Evolutionary conservation across 2,797 vertebrate genomes (phyloP).

Genomic region (Lerista edwardsae): DNA sequence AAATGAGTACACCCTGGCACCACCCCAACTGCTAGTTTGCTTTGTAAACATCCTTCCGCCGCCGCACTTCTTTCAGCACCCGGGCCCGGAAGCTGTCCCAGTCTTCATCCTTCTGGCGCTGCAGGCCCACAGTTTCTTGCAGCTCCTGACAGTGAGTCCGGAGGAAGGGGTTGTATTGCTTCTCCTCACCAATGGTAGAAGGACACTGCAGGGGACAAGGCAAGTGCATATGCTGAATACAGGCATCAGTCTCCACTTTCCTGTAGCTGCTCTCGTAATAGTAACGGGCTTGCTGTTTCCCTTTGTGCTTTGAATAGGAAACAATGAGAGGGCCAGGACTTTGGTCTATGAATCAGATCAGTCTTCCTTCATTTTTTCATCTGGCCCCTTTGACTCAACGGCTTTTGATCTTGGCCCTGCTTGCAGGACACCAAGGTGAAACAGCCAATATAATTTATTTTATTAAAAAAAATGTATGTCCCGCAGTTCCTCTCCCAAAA

Average conservation of each 20-base stretch:
- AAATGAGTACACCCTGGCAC: not conserved
- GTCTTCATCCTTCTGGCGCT: slow-evolving; percentile 83
- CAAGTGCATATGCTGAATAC: not conserved
- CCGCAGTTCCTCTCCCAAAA: no score
- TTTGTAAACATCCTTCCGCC: slow-evolving; percentile 83
- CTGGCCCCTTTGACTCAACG: not conserved
- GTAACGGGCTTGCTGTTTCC: no score
- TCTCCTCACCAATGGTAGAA: slow-evolving; percentile 86
- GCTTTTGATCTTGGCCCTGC: not conserved
- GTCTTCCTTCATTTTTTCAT: not conserved
- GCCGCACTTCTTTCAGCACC: slow-evolving; percentile 83
- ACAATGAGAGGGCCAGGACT: not conserved
- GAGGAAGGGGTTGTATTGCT: slow-evolving; percentile 87
- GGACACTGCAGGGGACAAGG: slow-evolving; percentile 75
- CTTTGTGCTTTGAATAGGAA: not conserved
- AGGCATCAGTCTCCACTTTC: no score
- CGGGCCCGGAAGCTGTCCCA: slow-evolving; percentile 83
- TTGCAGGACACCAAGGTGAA: not conserved
- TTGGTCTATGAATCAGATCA: not conserved
- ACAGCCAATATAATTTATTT: not conserved
- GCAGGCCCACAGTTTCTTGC: slow-evolving; percentile 81
- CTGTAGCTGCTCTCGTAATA: not conserved
- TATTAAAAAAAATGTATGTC: no score
- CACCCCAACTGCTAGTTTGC: slow-evolving; percentile 68
- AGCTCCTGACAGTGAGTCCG: slow-evolving; percentile 81